phyloP scores from a whole-genome alignment of 2,113 vertebrate genomes.

The Mystacornis crossleyi region DNA sequence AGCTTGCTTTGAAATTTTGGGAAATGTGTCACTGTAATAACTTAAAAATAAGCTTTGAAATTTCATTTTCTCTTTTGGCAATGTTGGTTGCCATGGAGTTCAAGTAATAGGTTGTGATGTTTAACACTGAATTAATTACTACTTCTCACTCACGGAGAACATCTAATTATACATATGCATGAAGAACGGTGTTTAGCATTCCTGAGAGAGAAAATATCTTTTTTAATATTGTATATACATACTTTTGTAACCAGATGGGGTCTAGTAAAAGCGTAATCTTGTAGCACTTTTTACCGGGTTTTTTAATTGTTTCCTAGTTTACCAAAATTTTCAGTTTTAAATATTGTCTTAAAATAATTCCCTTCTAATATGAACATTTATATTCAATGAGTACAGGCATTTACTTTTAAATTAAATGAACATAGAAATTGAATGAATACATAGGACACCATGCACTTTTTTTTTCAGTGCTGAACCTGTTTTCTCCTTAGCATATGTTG shows the following conservation, averaged over 20 bases:
- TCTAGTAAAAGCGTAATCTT: not conserved
- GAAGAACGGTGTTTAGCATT: conserved; percentile 68
- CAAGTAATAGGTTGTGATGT: conserved; percentile 85
- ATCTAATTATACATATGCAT: conserved; percentile 86
- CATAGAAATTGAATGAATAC: not conserved
- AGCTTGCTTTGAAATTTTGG: conserved; percentile 68
- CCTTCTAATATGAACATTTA: not conserved
- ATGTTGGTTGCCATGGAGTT: conserved; percentile 81
- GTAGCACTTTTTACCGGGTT: not conserved
- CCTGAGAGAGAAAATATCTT: conserved; percentile 35
- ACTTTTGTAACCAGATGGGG: not conserved
- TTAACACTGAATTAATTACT: conserved; percentile 87
- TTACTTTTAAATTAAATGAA: not conserved
- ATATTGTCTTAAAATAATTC: not conserved
- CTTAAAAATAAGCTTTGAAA: conserved; percentile 78
- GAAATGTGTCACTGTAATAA: conserved; percentile 69
- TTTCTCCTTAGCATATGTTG: not conserved
- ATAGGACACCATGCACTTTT: rapidly evolving
- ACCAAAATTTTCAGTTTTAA: not conserved
- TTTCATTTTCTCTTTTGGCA: conserved; percentile 78
- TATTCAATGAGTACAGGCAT: not conserved
- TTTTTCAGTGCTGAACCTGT: not conserved
- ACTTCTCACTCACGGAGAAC: conserved; percentile 81
- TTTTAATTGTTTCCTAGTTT: not conserved
- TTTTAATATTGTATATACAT: not conserved